These are phyloP conservation scores for Pungitius pungitius DNA, from an alignment of 2,113 vertebrate genomes.

Conservation along the genomic window DNA sequence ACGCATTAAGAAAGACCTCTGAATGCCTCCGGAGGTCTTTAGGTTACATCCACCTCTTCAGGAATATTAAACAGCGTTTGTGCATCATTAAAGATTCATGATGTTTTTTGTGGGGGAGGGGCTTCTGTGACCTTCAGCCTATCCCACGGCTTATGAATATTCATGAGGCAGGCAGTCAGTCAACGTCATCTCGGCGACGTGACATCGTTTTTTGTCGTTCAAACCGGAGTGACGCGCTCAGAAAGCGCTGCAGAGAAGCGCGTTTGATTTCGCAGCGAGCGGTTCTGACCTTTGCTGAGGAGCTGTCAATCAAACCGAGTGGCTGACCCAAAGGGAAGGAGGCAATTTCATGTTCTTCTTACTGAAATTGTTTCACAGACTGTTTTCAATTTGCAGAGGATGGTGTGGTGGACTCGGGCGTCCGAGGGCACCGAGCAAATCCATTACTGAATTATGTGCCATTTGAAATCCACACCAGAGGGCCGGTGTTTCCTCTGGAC, in stretches of 20 bases:
- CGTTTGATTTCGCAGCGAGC: neutral
- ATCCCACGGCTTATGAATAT: slow-evolving; percentile 55
- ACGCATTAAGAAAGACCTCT: slow-evolving; percentile 32
- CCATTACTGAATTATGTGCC: neutral
- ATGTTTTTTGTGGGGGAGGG: slow-evolving; percentile 16
- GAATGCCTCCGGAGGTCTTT: slow-evolving; percentile 32
- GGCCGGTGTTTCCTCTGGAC: neutral
- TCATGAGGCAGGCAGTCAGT: slow-evolving; percentile 13
- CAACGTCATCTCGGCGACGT: slow-evolving; percentile 25
- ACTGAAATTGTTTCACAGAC: neutral
- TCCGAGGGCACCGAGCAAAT: neutral
- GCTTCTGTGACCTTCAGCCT: slow-evolving; percentile 42
- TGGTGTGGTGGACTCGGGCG: neutral
- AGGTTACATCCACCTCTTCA: slow-evolving; percentile 31
- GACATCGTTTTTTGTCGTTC: slow-evolving; percentile 17
- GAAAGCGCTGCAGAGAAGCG: neutral
- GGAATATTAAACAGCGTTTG: slow-evolving; percentile 51
- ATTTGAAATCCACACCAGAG: neutral
- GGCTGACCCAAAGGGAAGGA: neutral
- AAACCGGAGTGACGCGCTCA: neutral
- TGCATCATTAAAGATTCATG: slow-evolving; percentile 59
- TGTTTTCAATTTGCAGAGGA: neutral
- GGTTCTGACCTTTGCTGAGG: slow-evolving; percentile 25
- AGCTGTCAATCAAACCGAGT: slow-evolving; percentile 45
- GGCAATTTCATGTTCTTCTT: neutral